Conservation (phyloP, 2,797 vertebrate genomes). For the Tokudaia tokunoshimensis region DNA sequence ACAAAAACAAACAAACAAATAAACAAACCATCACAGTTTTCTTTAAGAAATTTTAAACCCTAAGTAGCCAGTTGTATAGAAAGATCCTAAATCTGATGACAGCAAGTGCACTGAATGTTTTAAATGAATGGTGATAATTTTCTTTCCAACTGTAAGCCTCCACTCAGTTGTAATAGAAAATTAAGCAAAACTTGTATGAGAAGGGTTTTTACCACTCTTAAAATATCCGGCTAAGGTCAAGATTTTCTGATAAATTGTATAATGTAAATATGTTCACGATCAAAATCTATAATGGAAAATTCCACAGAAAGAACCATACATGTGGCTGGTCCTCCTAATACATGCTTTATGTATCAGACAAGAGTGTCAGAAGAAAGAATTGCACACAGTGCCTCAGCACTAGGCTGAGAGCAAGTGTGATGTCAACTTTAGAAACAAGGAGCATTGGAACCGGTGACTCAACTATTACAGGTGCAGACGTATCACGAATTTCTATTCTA, state of each 20-base stretch:
- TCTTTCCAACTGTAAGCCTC: not conserved
- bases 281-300: constrained; percentile 64
- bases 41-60: not conserved
- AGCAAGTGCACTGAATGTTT: not conserved
- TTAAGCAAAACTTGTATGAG: constrained; percentile 27
- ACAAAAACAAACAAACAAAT: not conserved
- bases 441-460: not conserved
- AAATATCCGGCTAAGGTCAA: not conserved
- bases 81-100: not conserved
- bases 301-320: not conserved
- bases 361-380: constrained; percentile 26
- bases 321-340: not conserved
- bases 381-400: not conserved
- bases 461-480: not conserved
- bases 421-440: not conserved
- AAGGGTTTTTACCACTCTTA: constrained; percentile 39
- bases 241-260: constrained; percentile 36
- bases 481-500: not conserved
- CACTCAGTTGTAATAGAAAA: constrained; percentile 51
- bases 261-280: constrained; percentile 38
- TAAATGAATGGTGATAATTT: not conserved
- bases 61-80: not conserved
- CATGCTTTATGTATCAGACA: constrained; percentile 9
- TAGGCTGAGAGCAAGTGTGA: not conserved
- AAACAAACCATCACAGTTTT: not conserved